Base-by-base conservation (phyloP, 2,113 vertebrate species). In the Hydrolagus affinis region DNA sequence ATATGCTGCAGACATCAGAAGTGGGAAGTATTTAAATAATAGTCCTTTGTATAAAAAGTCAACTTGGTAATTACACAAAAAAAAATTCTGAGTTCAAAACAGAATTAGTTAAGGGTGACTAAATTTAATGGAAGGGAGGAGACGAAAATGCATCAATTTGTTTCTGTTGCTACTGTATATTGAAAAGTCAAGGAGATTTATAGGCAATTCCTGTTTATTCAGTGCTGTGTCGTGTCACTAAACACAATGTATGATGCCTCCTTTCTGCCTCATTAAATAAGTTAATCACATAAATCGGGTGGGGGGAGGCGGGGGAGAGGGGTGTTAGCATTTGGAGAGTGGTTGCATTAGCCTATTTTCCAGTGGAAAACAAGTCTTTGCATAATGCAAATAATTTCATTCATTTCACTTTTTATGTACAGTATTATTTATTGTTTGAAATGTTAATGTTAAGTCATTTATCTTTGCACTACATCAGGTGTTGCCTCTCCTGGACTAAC, bases 221-320 rank as follows among this genome's bases (percentile, higher is more conserved):
- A 89, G 88, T 88, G 86, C 86, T 85, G 88, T 87, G 89, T 86
- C 89, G 90, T 89, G 89, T 89, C 87, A 89, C 88, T 90, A 91
- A 91, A 88, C 89, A 91, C 88, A 87, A 88, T 89, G 86, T 86
- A 86, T 87, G 87, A 91, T 88, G 88, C 88, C 88, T 91, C 90
- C 87, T 91, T 91, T 91, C 88, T 92, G 88, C 89, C 89, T 94
- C 93, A 93, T 94, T 94, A 92, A 92, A 89, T 91, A 93, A 93
- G 90, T 94, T 94, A 95, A 93, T 93, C 89, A 91, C 92, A 88
- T 90, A 93, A 92, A 92, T 90, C 90, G 90, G 44, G 86, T n/a
- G n/a, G n/a, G n/a, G n/a, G n/a, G n/a, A n/a, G n/a, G n/a, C n/a
- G n/a, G n/a, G n/a, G n/a, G n/a, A n/a, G n/a, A n/a, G 21, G 1